Base-by-base conservation (phyloP, 2,888 invertebrate species). In the Oscheius sp. region DNA sequence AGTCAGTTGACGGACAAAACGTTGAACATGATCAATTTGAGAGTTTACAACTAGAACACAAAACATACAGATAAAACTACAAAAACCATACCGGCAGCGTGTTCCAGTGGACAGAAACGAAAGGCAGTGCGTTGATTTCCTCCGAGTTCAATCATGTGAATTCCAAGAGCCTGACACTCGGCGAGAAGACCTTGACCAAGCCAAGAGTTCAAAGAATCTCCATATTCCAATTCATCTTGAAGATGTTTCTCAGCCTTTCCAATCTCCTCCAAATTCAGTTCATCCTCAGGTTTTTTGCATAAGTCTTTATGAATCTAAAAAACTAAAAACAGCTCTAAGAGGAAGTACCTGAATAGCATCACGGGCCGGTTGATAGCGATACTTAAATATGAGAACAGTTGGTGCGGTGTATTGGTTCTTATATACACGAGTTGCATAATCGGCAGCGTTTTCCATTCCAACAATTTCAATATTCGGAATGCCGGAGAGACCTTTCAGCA, bases 101-200 rank as follows among this genome's bases (percentile, higher is more conserved):
- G 78, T 48, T 84, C 84, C 6, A 83, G 73, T 33, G 82, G 80
- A 48, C 81, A 83, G 75, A 79, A 83, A 29, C 83, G 71, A 74
- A 83, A 78, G 23, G 80, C 82, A 15, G 79, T 79, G 42, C 83
- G 79, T 45, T 78, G 73, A 20, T 77, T 65, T 23, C 74, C 76
- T 25, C 82, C 81, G 48, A 82, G 68, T 20, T 82, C 83, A 42
- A 81, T 80, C 45, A 81, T 76, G 27, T 83, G 82, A 20, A 83
- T 76, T 45, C 81, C 81, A 15, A 82, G 72, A 8, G 74, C 69
- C 25, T 78, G 76, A 52, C 81, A 82, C 50, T 82, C 83, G 5
- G 72, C 69, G 15, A 78, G 63, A 25, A 82, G 74, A 31, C 83
- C 84, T 48, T 84, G 82, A 15, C 80, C 78, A 17, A 82, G 79